phyloP scores from a whole-genome alignment of 2,888 invertebrate genomes.

The Actias luna region DNA sequence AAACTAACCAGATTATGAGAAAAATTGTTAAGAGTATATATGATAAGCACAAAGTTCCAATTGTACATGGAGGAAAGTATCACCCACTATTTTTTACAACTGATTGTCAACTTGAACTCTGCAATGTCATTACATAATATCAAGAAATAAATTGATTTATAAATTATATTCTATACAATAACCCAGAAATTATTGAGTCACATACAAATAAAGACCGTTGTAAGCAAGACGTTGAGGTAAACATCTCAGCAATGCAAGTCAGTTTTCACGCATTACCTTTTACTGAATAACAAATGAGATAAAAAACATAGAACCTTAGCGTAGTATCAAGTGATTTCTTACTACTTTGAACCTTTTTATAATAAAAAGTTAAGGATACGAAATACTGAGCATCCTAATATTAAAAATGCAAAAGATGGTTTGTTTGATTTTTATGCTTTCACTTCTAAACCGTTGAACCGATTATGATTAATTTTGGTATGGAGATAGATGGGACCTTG shows the following conservation, averaged over 20 bases:
- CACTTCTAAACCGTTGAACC: no score
- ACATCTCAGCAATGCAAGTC: background rate
- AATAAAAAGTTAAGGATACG: no score
- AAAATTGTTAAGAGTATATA: no score
- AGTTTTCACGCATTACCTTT: background rate
- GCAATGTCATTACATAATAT: background rate
- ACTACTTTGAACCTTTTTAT: background rate
- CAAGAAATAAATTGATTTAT: background rate
- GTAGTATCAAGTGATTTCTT: background rate
- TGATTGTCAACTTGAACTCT: background rate
- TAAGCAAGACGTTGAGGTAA: background rate
- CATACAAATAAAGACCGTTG: background rate
- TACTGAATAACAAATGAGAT: background rate
- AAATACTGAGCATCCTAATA: no score
- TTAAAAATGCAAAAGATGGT: no score
- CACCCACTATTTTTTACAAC: background rate
- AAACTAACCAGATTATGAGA: background rate
- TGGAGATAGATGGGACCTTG: no score
- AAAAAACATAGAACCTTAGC: background rate
- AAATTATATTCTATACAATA: background rate
- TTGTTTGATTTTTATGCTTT: no score
- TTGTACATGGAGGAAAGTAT: background rate
- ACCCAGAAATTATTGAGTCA: background rate
- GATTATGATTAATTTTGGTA: no score
- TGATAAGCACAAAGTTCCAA: no score